Base-by-base conservation (phyloP, 2,888 invertebrate species). In the Eledone cirrhosa region DNA sequence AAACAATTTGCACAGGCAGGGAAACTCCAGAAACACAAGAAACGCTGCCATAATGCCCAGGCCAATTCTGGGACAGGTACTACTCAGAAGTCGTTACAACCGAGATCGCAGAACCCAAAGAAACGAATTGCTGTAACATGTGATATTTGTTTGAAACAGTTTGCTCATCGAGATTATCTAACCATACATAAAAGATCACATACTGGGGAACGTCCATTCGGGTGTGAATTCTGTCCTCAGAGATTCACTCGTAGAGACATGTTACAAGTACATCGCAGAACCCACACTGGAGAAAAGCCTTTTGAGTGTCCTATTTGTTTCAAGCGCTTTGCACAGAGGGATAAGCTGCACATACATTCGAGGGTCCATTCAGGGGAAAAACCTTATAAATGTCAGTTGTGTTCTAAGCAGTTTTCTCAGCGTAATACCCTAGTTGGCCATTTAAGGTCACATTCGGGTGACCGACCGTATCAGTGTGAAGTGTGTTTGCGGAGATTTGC, bases 401-500 rank as follows among this genome's bases (percentile, higher is more conserved):
- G 72, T n/a, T 33, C 72, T 13, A 72, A 72, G 31, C 72, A 72
- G 33, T 72, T 72, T n/a, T 72, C 72, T 22, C 72, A 72, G 29
- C 72, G 72, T 31, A 72, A 72, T 22, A 72, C 72, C 29, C 72
- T 72, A 4, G 72, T 72, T 8, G 72, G 72, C 72, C 72, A 72
- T 22, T 41, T 72, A 14, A 22, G 72, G 33, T 72, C 72, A 1
- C 72, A 72, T 8, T 72, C 72, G 4, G 72, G 72, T 7, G 72
- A 72, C 11, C 72, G 72, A 7, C 72, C 72, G 8, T 72, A 72
- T 41, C 72, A 72, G 24, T 72, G 72, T 11, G 72, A 72, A 33
- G 41, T 72, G n/a, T 72, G 72, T n/a, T n/a, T 72, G 72, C 72
- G 72, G n/a, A 31, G 72, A 4, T 72, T 72, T 33, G 72, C 72